Evolutionary conservation across 2,113 vertebrate species (phyloP), one percentile per base, ranked within the genome.

Genomic region (Albula glossodonta): DNA sequence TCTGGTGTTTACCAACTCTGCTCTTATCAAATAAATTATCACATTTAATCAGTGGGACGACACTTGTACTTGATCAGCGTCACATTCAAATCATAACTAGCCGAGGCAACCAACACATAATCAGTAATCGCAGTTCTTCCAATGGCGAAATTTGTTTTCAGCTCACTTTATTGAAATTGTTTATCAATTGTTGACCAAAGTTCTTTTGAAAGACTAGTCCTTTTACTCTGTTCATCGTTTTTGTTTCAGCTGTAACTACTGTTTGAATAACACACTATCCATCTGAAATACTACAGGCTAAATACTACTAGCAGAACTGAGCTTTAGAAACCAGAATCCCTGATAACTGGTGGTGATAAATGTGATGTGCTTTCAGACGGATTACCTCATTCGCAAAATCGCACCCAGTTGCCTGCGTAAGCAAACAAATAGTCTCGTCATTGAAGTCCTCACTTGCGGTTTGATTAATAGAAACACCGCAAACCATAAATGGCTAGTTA

Each of bases 311-410:
- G 91, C 86, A 87, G 91, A 94, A 92, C 92, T 88, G 91, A 91
- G 89, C 87, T 91, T 94, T 95, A 94, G 93, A 94, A 96, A 96
- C 96, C 93, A 94, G 95, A 95, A 96, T 95, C 93, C 88, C 96
- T 98, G 97, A 98, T 97, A 98, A 60, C 84, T 63, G 22, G 22
- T 19, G 25, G 60, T 81, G 79, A 98, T 97, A 97, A 97, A 98
- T 97, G 97, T 96, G 19, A 63, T 97, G 94, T 91, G 95, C 97
- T 97, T 97, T 99, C 97, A 98, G 96, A 97, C 95, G 96, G 96
- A 66, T 97, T 97, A 97, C 96, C 96, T 97, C 97, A 98, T 95
- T 97, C 96, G 97, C 98, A 97, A 98, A 98, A 98, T 97, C 96
- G 97, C 96, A 93, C 96, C 96, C 97, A 98, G 97, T 97, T 98